phyloP scores from a whole-genome alignment of 2,797 vertebrate genomes.

The Choloepus didactylus region DNA sequence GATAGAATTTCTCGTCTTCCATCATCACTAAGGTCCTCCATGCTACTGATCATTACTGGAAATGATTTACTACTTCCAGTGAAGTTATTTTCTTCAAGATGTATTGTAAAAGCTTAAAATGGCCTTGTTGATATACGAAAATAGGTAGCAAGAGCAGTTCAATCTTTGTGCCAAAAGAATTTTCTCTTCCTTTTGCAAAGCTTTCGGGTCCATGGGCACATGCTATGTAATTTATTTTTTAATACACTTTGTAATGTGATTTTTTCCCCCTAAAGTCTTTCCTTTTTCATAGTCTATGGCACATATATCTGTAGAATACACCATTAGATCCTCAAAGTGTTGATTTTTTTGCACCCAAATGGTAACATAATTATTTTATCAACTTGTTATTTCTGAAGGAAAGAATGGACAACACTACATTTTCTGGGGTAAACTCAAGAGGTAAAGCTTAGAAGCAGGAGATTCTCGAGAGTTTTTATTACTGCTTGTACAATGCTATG shows the following conservation, averaged over 20 bases:
- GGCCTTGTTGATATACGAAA: slow-evolving; percentile 76
- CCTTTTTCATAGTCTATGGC: slow-evolving; percentile 75
- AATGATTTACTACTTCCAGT: slow-evolving; percentile 84
- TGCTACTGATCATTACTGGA: slow-evolving; percentile 89
- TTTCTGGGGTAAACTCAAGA: slow-evolving; percentile 74
- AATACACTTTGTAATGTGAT: slow-evolving; percentile 86
- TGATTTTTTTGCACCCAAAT: slow-evolving; percentile 81
- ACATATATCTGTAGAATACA: slow-evolving; percentile 84
- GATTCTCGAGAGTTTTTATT: slow-evolving; percentile 70
- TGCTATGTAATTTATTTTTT: slow-evolving; percentile 90
- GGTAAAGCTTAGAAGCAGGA: slow-evolving; percentile 79
- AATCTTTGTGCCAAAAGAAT: slow-evolving; percentile 82
- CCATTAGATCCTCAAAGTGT: slow-evolving; percentile 76
- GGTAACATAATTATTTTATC: slow-evolving; percentile 77
- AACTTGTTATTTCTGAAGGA: slow-evolving; percentile 78
- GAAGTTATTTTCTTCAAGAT: slow-evolving; percentile 70
- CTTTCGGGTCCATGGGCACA: slow-evolving; percentile 78
- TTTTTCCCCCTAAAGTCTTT: slow-evolving; percentile 76
- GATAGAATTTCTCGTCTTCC: slow-evolving; percentile 80
- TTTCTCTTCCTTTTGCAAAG: slow-evolving; percentile 83
- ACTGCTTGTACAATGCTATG: slow-evolving; percentile 76
- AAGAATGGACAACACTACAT: slow-evolving; percentile 69
- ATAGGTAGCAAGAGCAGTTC: slow-evolving; percentile 71
- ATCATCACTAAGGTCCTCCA: slow-evolving; percentile 82
- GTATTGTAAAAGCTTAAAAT: slow-evolving; percentile 80